These are phyloP conservation scores for Toxotes jaculatrix DNA, from an alignment of 2,113 vertebrate species.

Conservation along the genomic window DNA sequence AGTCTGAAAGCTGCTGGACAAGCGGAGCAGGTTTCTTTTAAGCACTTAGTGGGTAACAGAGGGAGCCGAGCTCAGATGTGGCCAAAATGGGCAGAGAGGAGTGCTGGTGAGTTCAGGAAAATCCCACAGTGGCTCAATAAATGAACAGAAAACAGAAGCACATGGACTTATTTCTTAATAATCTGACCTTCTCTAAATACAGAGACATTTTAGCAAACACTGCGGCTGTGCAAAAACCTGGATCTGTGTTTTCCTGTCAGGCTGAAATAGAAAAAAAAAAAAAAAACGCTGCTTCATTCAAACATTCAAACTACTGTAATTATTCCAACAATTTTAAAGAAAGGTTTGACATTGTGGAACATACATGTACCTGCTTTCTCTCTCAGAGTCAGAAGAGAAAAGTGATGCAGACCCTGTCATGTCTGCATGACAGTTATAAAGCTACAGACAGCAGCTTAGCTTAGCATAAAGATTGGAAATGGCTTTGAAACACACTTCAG, in stretches of 20 bases:
- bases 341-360: conserved; percentile 17
- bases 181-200: conserved; percentile 27
- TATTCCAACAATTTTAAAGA: neutral
- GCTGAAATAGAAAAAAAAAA: conserved; percentile 23
- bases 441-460: neutral
- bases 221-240: neutral
- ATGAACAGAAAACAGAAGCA: conserved; percentile 50
- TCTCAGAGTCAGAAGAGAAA: neutral
- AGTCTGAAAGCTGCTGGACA: conserved; percentile 88
- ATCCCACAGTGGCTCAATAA: conserved; percentile 65
- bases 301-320: neutral
- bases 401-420: neutral
- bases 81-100: conserved; percentile 57
- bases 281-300: conserved; percentile 3
- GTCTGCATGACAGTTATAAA: neutral
- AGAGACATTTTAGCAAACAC: conserved; percentile 16
- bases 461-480: neutral
- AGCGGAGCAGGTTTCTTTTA: conserved; percentile 84
- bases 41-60: conserved; percentile 90
- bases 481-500: neutral
- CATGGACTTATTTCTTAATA: conserved; percentile 24
- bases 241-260: conserved; percentile 28
- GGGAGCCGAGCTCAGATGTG: conserved; percentile 80
- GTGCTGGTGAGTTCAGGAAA: conserved; percentile 77
- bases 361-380: neutral